phyloP scores from a whole-genome alignment of 2,113 vertebrate species.

The Coptodon bakossiorum region DNA sequence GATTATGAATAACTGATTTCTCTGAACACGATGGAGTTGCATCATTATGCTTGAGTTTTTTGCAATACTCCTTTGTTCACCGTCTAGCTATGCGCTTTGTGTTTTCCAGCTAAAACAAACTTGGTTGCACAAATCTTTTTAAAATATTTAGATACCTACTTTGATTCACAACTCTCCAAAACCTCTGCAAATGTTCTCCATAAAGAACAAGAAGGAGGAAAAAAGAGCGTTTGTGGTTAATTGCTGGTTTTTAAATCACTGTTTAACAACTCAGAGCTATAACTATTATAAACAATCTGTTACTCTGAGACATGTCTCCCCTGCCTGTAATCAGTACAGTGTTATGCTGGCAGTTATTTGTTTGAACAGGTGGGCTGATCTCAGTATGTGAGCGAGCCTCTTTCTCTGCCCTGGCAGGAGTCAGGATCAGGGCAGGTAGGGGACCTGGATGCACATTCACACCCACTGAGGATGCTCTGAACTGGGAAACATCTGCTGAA shows the following conservation, averaged over 20 bases:
- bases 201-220: background rate
- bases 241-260: background rate
- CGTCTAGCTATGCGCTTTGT: background rate
- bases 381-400: slow-evolving; percentile 62
- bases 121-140: background rate
- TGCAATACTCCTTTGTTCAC: background rate
- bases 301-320: background rate
- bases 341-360: slow-evolving; percentile 50
- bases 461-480: slow-evolving; percentile 57
- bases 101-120: background rate
- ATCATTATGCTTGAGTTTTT: slow-evolving; percentile 52
- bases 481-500: slow-evolving; percentile 64
- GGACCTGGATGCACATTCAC: slow-evolving; percentile 51
- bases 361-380: slow-evolving; percentile 67
- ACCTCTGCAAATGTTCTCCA: background rate
- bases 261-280: background rate
- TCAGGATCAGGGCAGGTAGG: slow-evolving; percentile 58
- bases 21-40: slow-evolving; percentile 61
- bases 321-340: background rate
- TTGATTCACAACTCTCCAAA: background rate
- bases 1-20: slow-evolving; percentile 43
- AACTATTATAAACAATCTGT: background rate
- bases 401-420: slow-evolving; percentile 65
- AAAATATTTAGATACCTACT: background rate
- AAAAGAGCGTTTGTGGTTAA: background rate